phyloP scores from a whole-genome alignment of 2,797 vertebrate species.

The Gadopsis bispinosus region DNA sequence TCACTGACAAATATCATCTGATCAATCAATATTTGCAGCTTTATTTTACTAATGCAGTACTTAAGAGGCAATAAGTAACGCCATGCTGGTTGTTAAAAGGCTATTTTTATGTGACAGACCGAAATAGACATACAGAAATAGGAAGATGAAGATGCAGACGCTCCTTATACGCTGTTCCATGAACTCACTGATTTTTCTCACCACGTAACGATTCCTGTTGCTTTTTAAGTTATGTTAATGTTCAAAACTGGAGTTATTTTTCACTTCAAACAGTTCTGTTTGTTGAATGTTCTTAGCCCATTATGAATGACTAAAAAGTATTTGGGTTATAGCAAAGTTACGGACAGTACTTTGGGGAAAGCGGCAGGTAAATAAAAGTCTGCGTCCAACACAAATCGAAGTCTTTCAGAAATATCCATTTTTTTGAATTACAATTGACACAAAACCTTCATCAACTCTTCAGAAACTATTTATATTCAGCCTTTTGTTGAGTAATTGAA shows the following conservation, averaged over 20 bases:
- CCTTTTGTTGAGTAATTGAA: slow-evolving; percentile 56
- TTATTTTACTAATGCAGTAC: slow-evolving; percentile 84
- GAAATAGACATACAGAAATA: slow-evolving; percentile 87
- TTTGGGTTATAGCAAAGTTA: neutral
- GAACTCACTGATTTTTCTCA: slow-evolving; percentile 26
- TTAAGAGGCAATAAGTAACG: slow-evolving; percentile 84
- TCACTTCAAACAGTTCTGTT: neutral
- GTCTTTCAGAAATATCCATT: neutral
- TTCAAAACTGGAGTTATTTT: slow-evolving; percentile 18
- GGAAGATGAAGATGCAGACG: slow-evolving; percentile 75
- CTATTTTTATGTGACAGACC: slow-evolving; percentile 89
- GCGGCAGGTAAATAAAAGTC: slow-evolving; percentile 17
- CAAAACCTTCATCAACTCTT: slow-evolving; percentile 5
- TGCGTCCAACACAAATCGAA: slow-evolving; percentile 6
- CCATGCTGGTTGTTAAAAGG: slow-evolving; percentile 85
- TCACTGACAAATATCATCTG: slow-evolving; percentile 78
- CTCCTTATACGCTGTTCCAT: slow-evolving; percentile 31
- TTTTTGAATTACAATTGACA: neutral
- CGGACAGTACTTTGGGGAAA: neutral
- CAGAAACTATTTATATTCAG: slow-evolving; percentile 16
- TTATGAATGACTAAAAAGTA: neutral
- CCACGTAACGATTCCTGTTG: slow-evolving; percentile 20
- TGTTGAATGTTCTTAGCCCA: neutral
- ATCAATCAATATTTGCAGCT: slow-evolving; percentile 86
- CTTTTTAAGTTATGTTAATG: slow-evolving; percentile 50